Conservation (phyloP, 2,113 vertebrate genomes). For the Embiotoca jacksoni region DNA sequence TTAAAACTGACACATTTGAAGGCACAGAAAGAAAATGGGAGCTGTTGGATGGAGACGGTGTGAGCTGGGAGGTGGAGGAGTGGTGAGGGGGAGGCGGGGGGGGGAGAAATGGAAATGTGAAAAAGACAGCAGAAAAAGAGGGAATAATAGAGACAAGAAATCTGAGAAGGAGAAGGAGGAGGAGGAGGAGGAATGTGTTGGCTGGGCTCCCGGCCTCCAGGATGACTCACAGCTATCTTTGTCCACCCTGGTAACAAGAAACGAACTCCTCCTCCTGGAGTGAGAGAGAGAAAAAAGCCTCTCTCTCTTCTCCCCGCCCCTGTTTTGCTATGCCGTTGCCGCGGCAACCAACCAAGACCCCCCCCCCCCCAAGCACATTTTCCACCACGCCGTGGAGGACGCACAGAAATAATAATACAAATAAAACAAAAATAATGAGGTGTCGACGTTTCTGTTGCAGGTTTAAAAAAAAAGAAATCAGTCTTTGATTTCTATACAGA, state of each 20-base stretch:
- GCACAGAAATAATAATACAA: neutral
- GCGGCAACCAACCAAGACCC: conserved; percentile 43
- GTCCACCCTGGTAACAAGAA: conserved; percentile 72
- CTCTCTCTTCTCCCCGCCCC: neutral
- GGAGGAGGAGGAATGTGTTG: conserved; percentile 76
- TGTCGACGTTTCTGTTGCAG: conserved; percentile 9
- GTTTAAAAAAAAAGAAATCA: neutral
- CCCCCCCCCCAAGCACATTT: neutral
- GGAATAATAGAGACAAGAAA: conserved; percentile 61
- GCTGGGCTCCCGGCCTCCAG: conserved; percentile 63
- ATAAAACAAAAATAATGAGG: neutral
- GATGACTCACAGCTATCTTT: conserved; percentile 84
- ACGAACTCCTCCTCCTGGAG: conserved; percentile 60
- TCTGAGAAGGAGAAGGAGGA: conserved; percentile 65
- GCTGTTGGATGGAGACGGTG: conserved; percentile 42
- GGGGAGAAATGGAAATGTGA: conserved; percentile 47
- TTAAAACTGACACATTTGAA: conserved; percentile 18
- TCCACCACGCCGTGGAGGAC: conserved; percentile 36
- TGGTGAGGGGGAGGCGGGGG: neutral
- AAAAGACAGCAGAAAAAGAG: conserved; percentile 26
- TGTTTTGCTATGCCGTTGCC: conserved; percentile 77
- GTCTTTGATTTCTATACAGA: too few relatives aligned
- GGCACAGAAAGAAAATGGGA: conserved; percentile 59
- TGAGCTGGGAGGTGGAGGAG: conserved; percentile 33
- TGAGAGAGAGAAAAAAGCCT: conserved; percentile 52